phyloP scores from a whole-genome alignment of 2,888 invertebrate species.

The Caenorhabditis drosophilae region DNA sequence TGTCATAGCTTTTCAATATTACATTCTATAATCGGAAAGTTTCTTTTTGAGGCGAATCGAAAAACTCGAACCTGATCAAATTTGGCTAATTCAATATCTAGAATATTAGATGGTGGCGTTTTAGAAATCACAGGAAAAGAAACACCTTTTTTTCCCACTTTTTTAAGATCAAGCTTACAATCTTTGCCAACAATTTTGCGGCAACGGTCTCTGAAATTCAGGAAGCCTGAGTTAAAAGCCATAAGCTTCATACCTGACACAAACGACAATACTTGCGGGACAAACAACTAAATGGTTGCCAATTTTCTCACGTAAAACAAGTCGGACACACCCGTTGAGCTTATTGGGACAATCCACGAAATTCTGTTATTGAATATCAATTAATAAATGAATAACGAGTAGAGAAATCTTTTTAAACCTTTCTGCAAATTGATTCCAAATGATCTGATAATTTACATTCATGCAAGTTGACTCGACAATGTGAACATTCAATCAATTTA shows the following conservation, averaged over 20 bases:
- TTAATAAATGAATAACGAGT: neutral
- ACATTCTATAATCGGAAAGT: too few species aligned
- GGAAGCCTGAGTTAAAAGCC: neutral
- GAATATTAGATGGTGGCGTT: conserved; percentile 5
- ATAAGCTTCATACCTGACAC: conserved; percentile 28
- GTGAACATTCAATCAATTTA: conserved; percentile 7
- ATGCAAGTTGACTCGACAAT: conserved; percentile 21
- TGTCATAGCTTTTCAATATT: conserved; percentile 37
- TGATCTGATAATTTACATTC: conserved; percentile 36
- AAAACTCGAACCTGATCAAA: conserved; percentile 31
- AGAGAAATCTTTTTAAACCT: conserved; percentile 9
- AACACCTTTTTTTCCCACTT: conserved; percentile 17
- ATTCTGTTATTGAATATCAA: conserved; percentile 13
- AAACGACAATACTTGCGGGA: conserved; percentile 43
- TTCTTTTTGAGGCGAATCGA: too few species aligned
- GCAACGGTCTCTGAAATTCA: conserved; percentile 39
- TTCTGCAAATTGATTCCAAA: conserved; percentile 19
- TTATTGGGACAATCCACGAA: conserved; percentile 25
- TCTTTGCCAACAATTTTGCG: conserved; percentile 19
- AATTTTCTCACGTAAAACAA: conserved; percentile 25
- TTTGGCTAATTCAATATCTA: conserved; percentile 19
- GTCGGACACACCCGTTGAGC: conserved; percentile 24
- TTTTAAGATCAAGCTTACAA: conserved; percentile 33
- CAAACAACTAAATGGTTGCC: conserved; percentile 24
- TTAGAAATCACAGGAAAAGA: too few species aligned